These are phyloP conservation scores for Huso huso DNA, from an alignment of 2,797 vertebrate species.

Conservation along the genomic window DNA sequence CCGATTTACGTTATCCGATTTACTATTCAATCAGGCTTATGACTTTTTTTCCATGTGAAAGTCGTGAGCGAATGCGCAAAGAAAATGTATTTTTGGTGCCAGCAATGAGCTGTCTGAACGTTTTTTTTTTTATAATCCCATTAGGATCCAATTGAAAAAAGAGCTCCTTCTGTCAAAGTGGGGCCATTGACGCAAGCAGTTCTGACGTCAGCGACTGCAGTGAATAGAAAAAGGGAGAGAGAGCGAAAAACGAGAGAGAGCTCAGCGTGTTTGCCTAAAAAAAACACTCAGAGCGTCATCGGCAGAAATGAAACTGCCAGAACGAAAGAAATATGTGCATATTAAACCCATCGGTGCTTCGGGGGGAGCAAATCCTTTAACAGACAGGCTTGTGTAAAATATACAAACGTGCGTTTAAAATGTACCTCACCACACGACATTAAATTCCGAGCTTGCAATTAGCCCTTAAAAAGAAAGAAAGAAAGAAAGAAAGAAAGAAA, in stretches of 20 bases:
- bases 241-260: slow-evolving; percentile 14
- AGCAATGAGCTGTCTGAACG: slow-evolving; percentile 27
- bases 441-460: no score
- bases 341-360: slow-evolving; percentile 6
- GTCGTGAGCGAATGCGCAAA: slow-evolving; percentile 28
- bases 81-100: slow-evolving; percentile 33
- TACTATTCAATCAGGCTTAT: no score
- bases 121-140: slow-evolving; percentile 59
- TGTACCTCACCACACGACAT: no score
- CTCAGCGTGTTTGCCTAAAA: slow-evolving; percentile 50
- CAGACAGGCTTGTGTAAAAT: no score
- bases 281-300: slow-evolving; percentile 59
- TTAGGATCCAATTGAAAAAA: slow-evolving; percentile 68
- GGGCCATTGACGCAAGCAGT: slow-evolving; percentile 90
- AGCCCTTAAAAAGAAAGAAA: no score
- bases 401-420: no score
- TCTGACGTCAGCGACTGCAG: slow-evolving; percentile 83
- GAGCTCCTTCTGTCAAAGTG: slow-evolving; percentile 70
- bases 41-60: no score
- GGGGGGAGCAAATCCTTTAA: background rate
- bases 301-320: slow-evolving; percentile 33
- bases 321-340: slow-evolving; percentile 20
- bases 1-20: no score
- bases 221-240: slow-evolving; percentile 51
- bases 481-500: no score